Percentiles rank a stretch among this genome's conserved stretches.
These are phyloP conservation scores for Reticulitermes lucifugus DNA, from an alignment of 2,888 invertebrate genomes.

Conservation along the genomic window DNA sequence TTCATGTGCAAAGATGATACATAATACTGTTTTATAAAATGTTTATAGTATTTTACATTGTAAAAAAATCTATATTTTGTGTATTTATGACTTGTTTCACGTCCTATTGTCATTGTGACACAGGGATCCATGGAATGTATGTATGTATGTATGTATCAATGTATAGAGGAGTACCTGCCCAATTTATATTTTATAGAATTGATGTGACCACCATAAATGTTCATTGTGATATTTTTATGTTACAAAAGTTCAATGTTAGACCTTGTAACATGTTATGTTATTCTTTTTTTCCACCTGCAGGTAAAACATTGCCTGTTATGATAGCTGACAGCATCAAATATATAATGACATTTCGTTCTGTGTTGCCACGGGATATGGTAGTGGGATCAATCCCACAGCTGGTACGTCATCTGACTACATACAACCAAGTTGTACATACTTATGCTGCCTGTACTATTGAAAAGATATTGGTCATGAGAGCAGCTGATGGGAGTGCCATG, in stretches of 20 bases:
- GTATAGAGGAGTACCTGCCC: too few relatives aligned
- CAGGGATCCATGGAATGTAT: too few relatives aligned
- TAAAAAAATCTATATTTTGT: too few relatives aligned
- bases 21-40: too few relatives aligned
- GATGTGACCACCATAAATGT: too few relatives aligned
- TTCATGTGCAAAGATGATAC: too few relatives aligned
- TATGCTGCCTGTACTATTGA: conserved; percentile 95
- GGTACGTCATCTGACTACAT: conserved; percentile 79
- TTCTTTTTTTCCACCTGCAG: conserved; percentile 64
- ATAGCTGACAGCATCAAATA: conserved; percentile 98
- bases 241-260: not conserved
- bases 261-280: not conserved
- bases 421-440: conserved; percentile 88
- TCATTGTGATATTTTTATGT: too few relatives aligned
- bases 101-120: too few relatives aligned
- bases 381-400: conserved; percentile 81
- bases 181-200: too few relatives aligned
- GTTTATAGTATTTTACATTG: too few relatives aligned
- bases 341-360: conserved; percentile 93
- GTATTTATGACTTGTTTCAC: too few relatives aligned
- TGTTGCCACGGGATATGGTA: conserved; percentile 84
- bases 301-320: conserved; percentile 88
- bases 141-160: too few relatives aligned
- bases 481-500: conserved; percentile 68
- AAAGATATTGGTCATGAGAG: conserved; percentile 83